phyloP scores from a whole-genome alignment of 2,113 vertebrate genomes.

The Thalassoma bifasciatum region DNA sequence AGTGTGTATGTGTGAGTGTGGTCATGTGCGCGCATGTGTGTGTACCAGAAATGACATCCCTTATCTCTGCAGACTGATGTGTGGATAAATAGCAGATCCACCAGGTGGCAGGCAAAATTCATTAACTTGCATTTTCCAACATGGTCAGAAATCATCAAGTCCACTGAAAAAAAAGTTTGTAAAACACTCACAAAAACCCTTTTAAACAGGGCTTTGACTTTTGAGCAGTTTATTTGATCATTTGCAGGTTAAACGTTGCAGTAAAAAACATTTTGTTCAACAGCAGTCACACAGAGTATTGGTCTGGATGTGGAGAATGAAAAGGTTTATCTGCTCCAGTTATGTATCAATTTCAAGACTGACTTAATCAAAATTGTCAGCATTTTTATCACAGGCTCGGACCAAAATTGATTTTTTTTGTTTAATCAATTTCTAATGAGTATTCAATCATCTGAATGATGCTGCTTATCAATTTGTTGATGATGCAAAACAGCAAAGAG shows the following conservation, averaged over 20 bases:
- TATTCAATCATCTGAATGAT: constrained; percentile 8
- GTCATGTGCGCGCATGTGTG: no score
- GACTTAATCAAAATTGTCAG: constrained; percentile 2
- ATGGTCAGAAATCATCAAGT: neutral
- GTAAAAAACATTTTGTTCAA: no score
- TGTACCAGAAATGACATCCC: neutral
- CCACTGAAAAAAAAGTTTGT: no score
- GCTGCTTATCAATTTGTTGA: neutral
- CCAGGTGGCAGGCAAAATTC: constrained; percentile 64
- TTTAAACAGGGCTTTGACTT: no score
- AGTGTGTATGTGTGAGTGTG: neutral
- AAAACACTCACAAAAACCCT: neutral
- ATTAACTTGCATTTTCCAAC: constrained; percentile 7
- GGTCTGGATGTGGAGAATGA: neutral
- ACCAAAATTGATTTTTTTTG: constrained; percentile 3
- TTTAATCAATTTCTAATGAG: constrained; percentile 6
- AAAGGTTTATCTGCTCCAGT: neutral
- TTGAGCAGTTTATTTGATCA: no score
- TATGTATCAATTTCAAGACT: constrained; percentile 22
- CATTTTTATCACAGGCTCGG: neutral
- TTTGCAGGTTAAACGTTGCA: no score
- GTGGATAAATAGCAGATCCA: constrained; percentile 33
- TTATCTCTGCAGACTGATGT: neutral
- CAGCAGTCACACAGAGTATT: neutral
- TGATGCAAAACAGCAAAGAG: neutral